Percentiles rank a stretch among this genome's conserved stretches.
These are phyloP conservation scores for Hyla sarda DNA, from an alignment of 2,113 vertebrate species.

Conservation along the genomic window DNA sequence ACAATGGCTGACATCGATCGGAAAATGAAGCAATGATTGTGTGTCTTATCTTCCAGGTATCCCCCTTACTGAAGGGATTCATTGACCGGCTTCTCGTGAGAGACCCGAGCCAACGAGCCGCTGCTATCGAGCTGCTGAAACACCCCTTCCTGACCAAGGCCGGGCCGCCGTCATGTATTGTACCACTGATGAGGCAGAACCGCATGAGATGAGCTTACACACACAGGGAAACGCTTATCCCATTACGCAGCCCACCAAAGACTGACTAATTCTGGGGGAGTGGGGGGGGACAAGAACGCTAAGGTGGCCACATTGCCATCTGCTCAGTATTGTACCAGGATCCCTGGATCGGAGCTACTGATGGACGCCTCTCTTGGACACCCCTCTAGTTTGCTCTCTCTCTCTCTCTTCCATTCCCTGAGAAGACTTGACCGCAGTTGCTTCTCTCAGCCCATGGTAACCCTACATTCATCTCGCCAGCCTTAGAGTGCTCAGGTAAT, in stretches of 20 bases:
- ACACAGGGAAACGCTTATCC: neutral
- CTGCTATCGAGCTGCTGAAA: slow-evolving; percentile 85
- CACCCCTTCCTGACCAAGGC: slow-evolving; percentile 89
- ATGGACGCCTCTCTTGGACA: neutral
- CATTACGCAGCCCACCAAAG: neutral
- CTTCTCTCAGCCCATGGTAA: neutral
- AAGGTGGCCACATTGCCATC: neutral
- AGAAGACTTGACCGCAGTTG: neutral
- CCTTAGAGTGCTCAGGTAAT: slow-evolving; percentile 40
- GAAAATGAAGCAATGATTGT: neutral
- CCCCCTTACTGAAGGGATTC: slow-evolving; percentile 89
- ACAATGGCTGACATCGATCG: too few species aligned
- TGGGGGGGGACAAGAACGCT: neutral
- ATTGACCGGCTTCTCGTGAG: slow-evolving; percentile 90
- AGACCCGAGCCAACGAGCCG: slow-evolving; percentile 84
- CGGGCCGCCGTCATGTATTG: slow-evolving; percentile 87
- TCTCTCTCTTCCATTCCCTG: neutral
- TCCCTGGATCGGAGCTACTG: slow-evolving; percentile 40
- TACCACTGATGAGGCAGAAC: slow-evolving; percentile 93
- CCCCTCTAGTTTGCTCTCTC: neutral
- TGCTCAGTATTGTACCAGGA: slow-evolving; percentile 29
- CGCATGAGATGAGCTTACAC: slow-evolving; percentile 81
- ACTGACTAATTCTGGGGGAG: neutral
- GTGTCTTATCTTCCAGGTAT: slow-evolving; percentile 72
- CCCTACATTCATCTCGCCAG: neutral